Percentiles rank a stretch among this genome's conserved stretches.
phyloP scores from a whole-genome alignment of 2,888 invertebrate genomes.

The Orthosia incerta region DNA sequence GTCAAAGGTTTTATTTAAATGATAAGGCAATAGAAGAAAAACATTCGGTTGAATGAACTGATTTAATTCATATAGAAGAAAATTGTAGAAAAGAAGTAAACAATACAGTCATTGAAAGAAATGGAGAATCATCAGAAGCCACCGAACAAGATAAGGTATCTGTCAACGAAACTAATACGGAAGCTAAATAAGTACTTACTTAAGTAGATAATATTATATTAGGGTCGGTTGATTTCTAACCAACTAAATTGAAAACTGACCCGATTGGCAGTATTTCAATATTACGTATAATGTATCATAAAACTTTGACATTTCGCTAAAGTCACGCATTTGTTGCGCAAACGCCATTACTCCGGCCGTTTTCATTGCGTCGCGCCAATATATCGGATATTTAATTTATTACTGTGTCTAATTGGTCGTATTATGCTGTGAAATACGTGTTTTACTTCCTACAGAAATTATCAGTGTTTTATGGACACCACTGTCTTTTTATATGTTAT shows the following conservation, averaged over 20 bases:
- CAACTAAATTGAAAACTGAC: constrained; percentile 16
- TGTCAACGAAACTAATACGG: neutral
- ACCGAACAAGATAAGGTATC: too few species aligned
- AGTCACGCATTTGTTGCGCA: constrained; percentile 49
- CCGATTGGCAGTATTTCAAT: constrained; percentile 34
- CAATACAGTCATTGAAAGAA: neutral
- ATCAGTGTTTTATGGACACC: constrained; percentile 57
- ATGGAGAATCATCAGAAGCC: neutral
- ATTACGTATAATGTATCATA: constrained; percentile 35
- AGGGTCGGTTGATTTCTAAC: neutral
- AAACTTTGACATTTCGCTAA: constrained; percentile 60
- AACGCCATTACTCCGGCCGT: constrained; percentile 52
- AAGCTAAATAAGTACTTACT: too few species aligned
- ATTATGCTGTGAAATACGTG: constrained; percentile 75
- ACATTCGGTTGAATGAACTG: neutral
- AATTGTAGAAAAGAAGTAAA: neutral
- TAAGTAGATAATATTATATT: neutral
- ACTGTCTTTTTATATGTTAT: constrained; percentile 48
- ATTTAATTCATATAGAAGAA: neutral
- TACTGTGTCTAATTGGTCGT: constrained; percentile 76
- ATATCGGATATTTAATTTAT: constrained; percentile 79
- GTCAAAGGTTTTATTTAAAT: neutral
- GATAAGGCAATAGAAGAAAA: neutral
- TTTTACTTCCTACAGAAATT: constrained; percentile 66
- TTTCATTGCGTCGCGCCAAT: constrained; percentile 70